Percentiles rank a stretch among this genome's conserved stretches.
phyloP scores from a whole-genome alignment of 2,888 invertebrate genomes.

The Zele albiditarsus region DNA sequence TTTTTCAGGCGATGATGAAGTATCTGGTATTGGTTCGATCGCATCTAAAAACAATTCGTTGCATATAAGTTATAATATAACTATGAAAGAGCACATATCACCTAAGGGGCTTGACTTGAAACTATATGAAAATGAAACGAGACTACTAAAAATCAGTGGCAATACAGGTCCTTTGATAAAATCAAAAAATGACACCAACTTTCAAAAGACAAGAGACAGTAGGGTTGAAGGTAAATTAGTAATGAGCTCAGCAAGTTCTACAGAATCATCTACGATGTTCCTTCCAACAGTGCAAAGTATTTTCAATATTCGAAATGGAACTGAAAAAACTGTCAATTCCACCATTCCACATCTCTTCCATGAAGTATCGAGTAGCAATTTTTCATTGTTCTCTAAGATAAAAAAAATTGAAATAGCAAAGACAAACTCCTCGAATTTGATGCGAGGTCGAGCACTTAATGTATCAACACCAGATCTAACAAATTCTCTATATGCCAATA shows the following conservation, averaged over 20 bases:
- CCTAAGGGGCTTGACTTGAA: constrained; percentile 55
- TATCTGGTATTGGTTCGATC: constrained; percentile 10
- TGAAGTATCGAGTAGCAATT: constrained; percentile 52
- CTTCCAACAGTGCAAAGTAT: constrained; percentile 8
- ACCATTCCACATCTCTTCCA: constrained; percentile 54
- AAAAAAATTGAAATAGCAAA: neutral
- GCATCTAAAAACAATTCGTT: constrained; percentile 14
- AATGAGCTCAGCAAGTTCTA: constrained; percentile 45
- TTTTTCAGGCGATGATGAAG: constrained; percentile 7
- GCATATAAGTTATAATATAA: neutral
- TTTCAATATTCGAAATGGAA: neutral
- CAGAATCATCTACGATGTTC: constrained; percentile 13
- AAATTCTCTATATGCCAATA: constrained; percentile 68
- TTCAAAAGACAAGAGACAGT: constrained; percentile 59
- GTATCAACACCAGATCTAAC: constrained; percentile 66
- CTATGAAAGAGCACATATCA: constrained; percentile 25
- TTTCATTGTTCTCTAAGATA: constrained; percentile 29
- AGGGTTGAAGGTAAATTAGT: constrained; percentile 45
- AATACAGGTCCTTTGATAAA: constrained; percentile 44
- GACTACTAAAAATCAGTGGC: constrained; percentile 41
- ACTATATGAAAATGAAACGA: constrained; percentile 61
- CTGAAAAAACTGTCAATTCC: neutral
- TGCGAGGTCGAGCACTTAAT: constrained; percentile 66
- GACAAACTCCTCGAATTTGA: constrained; percentile 46
- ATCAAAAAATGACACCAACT: constrained; percentile 60